Base-by-base conservation (phyloP, 2,888 invertebrate genomes). In the Drosophila pegasa region DNA sequence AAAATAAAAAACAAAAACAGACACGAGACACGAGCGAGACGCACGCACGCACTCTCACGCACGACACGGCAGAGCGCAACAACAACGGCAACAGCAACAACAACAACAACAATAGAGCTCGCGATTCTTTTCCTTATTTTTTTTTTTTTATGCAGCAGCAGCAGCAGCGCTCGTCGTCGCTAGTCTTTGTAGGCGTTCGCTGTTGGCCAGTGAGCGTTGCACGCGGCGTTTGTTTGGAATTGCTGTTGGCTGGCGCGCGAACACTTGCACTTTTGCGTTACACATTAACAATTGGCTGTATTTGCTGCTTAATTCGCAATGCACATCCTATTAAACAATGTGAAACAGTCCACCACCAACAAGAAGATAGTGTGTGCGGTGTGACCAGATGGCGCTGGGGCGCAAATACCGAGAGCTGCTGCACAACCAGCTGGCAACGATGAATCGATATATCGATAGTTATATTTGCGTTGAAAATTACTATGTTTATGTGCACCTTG, bases 311-410 rank as follows among this genome's bases (percentile, higher is more conserved):
- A 66, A 80, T 73, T 80, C 59, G 72, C 77, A 56, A 75, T 67
- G 69, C 61, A 82, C 66, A 71, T 75, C 62, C 67, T 38, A 69
- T 64, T 74, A 73, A 78, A 64, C 77, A 80, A 76, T 72, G 68
- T 68, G 72, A 76, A 76, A 66, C 70, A 75, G 62, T 79, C 57
- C 65, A 78, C 69, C 75, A 75, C 78, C 73, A 72, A 71, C 75
- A 75, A 60, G 62, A 76, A 65, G 72, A 71, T 76, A 62, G 61
- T 61, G 65, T 40, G 47, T 33, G 31, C 52, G 57, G 63, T 67
- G 73, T 77, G 78, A 60, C 75, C 75, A 78, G 45, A 60, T 25
- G 12, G 7, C 7, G 27, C 22, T 35, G 63, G 18, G 18, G 8
- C 12, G n/a, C 0, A 50, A 72, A 78, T 48, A 3, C 33, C 4